Evolutionary conservation across 2,113 vertebrate genomes (phyloP), one percentile per base, ranked within the genome.

Genomic region (Halichoerus grypus): DNA sequence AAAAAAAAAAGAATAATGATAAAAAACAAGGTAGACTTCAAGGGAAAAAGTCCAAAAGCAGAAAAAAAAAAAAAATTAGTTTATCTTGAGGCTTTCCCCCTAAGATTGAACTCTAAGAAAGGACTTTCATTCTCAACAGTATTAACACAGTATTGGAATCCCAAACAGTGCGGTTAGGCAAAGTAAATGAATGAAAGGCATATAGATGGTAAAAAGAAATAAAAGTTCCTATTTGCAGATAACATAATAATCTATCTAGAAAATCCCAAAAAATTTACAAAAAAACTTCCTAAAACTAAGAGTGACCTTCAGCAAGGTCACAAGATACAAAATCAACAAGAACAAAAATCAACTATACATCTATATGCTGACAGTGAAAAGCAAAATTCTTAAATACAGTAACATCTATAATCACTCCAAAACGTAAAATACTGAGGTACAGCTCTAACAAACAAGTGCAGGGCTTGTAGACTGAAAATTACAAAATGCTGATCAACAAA

Each of bases 361-460:
- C 28, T 80, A 80, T 55, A 59, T 59, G 36, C 49, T 49, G 87
- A 46, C 21, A 80, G 36, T 6, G 7, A 87, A 94, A 88, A 71
- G 59, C 4, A 88, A 80, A 88, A 79, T 10, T 80, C 46, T 57
- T 7, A 36, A 94, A 69, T 55, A 53, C 0, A 87, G 36, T 28
- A 88, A 33, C 12, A 88, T 46, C 28, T 28, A 16, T 51, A 85
- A 79, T 67, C 69, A 90, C 67, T 57, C 28, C 74, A 65, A n/a
- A 83, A 53, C 22, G n/a, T 31, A 26, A 84, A 74, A 84, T 57
- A 77, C 49, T 90, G 55, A 95, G 10, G 46, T 65, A 55, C 2
- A 49, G 51, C 22, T 71, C 51, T 88, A 94, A 88, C 31, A 67
- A 90, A 90, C n/a, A 91, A 91, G 16, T 91, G 24, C 19, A 89